phyloP scores from a whole-genome alignment of 1,140 invertebrate species.

The Bilobella aurantiaca region DNA sequence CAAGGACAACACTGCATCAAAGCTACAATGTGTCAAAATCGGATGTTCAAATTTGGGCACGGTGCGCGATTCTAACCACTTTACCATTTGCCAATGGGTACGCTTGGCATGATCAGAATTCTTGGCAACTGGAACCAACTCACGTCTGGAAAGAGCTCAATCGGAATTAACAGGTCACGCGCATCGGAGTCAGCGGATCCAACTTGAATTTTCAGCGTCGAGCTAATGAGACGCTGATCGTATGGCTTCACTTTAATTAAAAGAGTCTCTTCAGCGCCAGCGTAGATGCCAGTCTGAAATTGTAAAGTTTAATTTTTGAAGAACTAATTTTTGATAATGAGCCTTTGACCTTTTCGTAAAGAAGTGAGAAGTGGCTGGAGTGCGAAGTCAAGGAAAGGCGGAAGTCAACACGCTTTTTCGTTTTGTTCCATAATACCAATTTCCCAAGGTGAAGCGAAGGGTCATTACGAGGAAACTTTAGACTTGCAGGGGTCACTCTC shows the following conservation, averaged over 20 bases:
- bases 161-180: background rate
- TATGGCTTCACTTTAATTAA: background rate
- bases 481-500: background rate
- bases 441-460: background rate
- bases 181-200: too few species aligned
- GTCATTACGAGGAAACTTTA: background rate
- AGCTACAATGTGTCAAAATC: background rate
- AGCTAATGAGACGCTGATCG: background rate
- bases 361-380: background rate
- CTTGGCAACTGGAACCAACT: background rate
- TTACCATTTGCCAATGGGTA: background rate
- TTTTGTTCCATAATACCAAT: background rate
- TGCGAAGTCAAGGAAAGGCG: background rate
- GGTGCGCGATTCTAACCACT: too few species aligned
- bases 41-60: background rate
- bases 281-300: background rate
- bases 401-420: background rate
- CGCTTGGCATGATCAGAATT: background rate
- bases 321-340: background rate
- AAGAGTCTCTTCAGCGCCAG: background rate
- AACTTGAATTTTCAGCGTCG: background rate
- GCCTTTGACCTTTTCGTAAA: background rate
- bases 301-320: background rate
- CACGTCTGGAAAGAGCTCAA: background rate
- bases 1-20: background rate